Evolutionary conservation across 2,888 invertebrate species (phyloP), one percentile per base, ranked within the genome.

Genomic region (Branchellion lobata): DNA sequence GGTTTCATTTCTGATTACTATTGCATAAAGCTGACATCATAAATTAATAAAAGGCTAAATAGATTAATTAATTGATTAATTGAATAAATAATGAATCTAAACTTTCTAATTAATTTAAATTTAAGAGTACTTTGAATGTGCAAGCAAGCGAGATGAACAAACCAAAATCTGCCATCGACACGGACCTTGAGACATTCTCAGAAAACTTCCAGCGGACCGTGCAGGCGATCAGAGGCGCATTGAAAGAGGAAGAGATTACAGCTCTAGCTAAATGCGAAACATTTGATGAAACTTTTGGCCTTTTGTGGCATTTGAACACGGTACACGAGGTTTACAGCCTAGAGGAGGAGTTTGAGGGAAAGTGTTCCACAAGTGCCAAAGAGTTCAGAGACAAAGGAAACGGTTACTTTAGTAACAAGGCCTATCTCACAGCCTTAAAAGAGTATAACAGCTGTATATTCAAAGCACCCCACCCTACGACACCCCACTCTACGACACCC

Each of bases 351-450:
- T 81, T 68, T 40, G 68, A 72, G n/a, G 80, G 69, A 3, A 82
- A 82, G 68, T 81, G 80, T 18, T 29, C 69, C 2, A 68, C 61
- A 11, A 57, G 76, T 34, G 81, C 82, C n/a, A 69, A 40, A 61
- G 69, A 78, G 47, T 77, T 53, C 61, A 68, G 83, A 27, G 80
- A 83, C 53, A 81, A 71, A 71, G 83, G 83, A 14, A 83, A 83
- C 69, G 71, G 40, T n/a, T 82, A 82, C 34, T 83, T 83, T 65
- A 81, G 80, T 72, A 81, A 80, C 27, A 81, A 83, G 80, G 79
- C 80, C 34, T 83, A 79, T 71, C 71, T 82, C 47, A 80, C 81
- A 53, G 83, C 83, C 1, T 24, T 82, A 31, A 79, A 77, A 29
- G 81, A 65, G 53, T 83, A 83, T 74, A 82, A 69, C 34, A 61